Base-by-base conservation (phyloP, 1,140 invertebrate species). In the Cydia splendana region DNA sequence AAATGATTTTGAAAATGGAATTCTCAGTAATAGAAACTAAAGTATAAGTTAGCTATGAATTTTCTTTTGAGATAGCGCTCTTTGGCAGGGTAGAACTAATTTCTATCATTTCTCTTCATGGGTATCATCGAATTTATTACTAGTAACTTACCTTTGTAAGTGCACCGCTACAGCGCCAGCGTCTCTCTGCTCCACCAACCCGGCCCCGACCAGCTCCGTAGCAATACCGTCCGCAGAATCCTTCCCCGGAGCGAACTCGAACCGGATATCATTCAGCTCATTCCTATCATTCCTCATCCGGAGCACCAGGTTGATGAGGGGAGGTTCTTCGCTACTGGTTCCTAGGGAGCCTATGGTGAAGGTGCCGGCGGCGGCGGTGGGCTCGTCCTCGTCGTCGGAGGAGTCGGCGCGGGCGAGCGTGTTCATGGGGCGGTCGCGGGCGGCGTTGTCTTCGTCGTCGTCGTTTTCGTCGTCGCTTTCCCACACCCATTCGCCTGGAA, bases 201-300 rank as follows among this genome's bases (percentile, higher is more conserved):
- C 98, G 42, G 98, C 98, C 77, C 97, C 97, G 30, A 99, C 98
- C 80, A 99, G 93, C 94, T 99, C 99, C 13, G 97, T 95, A 2
- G 99, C 98, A 80, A 99, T 99, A 62, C 98, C 98, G 92, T 99
- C 98, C 0, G 98, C 96, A 0, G 97, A 98, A 92, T 99, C 99
- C 91, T 98, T 96, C n/a, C 97, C 97, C n/a, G 98, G 95, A 4
- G 97, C 96, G 93, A 98, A 99, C 91, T 99, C 98, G 93, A 99
- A 99, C 82, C 98, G 96, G 80, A 99, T 99, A 88, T 99, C 99
- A 93, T 99, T 99, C 34, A 99, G 93, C 93, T 99, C 98, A 78
- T 97, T 95, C 82, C 96, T 96, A 69, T 97, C 95, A 94, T 99
- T 99, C 79, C 91, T 82, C 91, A 93, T 91, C 34, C 91, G 86